phyloP scores from a whole-genome alignment of 2,113 vertebrate species.

The Geococcyx californianus region DNA sequence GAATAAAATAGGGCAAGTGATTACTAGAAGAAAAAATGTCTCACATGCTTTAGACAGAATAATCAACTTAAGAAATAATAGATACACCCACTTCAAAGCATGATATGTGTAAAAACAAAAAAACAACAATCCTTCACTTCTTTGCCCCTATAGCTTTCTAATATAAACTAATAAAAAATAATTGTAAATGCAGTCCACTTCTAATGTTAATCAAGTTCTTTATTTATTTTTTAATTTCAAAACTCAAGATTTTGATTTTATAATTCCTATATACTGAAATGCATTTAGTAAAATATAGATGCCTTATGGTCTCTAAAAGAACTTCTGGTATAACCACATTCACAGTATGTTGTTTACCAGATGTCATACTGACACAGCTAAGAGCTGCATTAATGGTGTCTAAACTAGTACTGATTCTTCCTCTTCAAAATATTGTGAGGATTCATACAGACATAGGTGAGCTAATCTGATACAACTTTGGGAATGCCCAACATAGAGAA shows the following conservation, averaged over 20 bases:
- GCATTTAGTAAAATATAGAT: neutral
- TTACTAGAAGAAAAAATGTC: neutral
- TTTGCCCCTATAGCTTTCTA: neutral
- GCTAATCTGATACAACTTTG: neutral
- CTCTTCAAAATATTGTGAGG: neutral
- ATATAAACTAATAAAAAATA: neutral
- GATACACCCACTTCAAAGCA: neutral
- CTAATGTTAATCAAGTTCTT: neutral
- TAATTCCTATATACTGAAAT: neutral
- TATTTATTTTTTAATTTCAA: neutral
- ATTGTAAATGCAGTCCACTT: neutral
- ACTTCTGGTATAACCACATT: neutral
- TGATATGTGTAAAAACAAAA: fast-evolving
- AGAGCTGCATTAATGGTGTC: neutral
- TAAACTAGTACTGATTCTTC: neutral
- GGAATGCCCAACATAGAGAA: neutral
- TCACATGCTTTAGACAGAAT: neutral
- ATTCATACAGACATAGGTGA: neutral
- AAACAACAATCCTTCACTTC: neutral
- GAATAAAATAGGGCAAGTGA: neutral
- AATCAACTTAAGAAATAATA: neutral
- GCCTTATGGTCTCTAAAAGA: neutral
- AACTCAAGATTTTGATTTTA: neutral
- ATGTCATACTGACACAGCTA: neutral
- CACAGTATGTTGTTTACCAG: neutral